Evolutionary conservation across 2,797 vertebrate species (phyloP).

Genomic region (Coregonus sp.): DNA sequence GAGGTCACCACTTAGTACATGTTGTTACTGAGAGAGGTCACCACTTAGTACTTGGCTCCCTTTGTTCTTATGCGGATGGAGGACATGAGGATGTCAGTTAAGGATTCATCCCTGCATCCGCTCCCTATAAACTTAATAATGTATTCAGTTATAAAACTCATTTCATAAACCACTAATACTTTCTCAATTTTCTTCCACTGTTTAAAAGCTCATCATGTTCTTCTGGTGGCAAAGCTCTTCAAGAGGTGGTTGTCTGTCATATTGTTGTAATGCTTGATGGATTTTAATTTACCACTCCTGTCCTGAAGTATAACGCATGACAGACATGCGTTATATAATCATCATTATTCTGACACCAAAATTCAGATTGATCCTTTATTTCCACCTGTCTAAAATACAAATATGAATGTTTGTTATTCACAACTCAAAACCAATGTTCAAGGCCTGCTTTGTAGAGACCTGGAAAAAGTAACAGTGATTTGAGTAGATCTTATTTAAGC

Average conservation of each 20-base stretch:
- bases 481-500: too few species aligned
- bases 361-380: not conserved
- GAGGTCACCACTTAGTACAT: too few species aligned
- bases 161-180: not conserved
- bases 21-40: too few species aligned
- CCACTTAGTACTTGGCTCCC: too few species aligned
- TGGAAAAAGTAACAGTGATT: not conserved
- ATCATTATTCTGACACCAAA: not conserved
- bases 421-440: not conserved
- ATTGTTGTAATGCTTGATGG: conserved; percentile 40
- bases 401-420: not conserved
- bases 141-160: not conserved
- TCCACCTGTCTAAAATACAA: not conserved
- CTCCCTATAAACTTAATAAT: not conserved
- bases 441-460: not conserved
- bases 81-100: not conserved
- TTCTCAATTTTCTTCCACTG: not conserved
- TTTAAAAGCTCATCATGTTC: not conserved
- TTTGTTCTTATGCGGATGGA: not conserved
- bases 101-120: too few species aligned
- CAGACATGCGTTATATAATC: conserved; percentile 32
- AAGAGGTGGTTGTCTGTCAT: conserved; percentile 36
- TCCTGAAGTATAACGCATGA: conserved; percentile 38
- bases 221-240: conserved; percentile 31
- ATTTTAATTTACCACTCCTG: conserved; percentile 26